These are phyloP conservation scores for Clunio marinus DNA, from an alignment of 2,888 invertebrate genomes.

Conservation along the genomic window DNA sequence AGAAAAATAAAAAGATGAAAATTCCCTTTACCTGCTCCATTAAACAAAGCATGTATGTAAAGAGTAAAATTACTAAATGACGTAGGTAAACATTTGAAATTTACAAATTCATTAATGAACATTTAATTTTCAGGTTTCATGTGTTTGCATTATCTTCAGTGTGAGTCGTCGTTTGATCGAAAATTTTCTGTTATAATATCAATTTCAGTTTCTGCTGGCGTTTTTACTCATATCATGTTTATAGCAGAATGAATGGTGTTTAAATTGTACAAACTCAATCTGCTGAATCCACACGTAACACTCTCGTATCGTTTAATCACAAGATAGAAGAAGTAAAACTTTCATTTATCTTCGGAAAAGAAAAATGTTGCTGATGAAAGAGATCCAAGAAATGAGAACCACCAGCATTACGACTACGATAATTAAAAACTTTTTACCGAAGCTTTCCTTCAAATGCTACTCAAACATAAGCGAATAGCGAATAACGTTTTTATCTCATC, in stretches of 20 bases:
- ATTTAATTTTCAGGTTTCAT: conserved; percentile 37
- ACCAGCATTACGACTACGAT: conserved; percentile 29
- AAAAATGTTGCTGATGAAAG: conserved; percentile 24
- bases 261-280: conserved; percentile 21
- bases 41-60: too few species aligned
- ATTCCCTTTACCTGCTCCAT: too few species aligned
- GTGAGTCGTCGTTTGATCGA: conserved; percentile 5
- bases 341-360: conserved; percentile 8
- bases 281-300: conserved; percentile 7
- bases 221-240: too few species aligned
- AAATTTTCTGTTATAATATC: too few species aligned
- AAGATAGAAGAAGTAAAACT: conserved; percentile 2
- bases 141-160: conserved; percentile 1
- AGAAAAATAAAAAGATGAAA: too few species aligned
- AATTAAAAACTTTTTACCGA: conserved; percentile 34
- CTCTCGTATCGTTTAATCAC: too few species aligned
- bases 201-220: too few species aligned
- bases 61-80: conserved; percentile 30
- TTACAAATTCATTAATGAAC: conserved; percentile 39
- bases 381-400: neutral
- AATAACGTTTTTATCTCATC: neutral
- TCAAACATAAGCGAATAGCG: neutral
- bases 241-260: too few species aligned
- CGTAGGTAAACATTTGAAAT: conserved; percentile 38
- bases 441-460: neutral